Evolutionary conservation across 2,113 vertebrate species (phyloP).

Genomic region (Ursus arctos): DNA sequence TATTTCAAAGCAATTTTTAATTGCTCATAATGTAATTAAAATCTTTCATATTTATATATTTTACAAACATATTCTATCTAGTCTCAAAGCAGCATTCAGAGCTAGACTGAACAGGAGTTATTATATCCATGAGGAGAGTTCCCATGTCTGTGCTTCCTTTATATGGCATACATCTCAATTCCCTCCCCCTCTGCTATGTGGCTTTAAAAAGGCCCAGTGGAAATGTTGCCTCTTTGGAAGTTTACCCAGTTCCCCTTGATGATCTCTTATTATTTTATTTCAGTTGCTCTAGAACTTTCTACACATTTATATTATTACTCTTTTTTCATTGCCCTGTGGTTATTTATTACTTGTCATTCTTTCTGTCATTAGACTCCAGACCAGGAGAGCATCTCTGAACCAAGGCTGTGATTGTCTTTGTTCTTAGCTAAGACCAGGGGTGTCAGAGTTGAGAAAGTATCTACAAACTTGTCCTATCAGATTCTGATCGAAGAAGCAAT

Average conservation of each 20-base stretch:
- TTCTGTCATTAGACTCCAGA: neutral
- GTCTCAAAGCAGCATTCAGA: neutral
- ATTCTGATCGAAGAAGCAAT: neutral
- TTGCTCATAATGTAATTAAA: neutral
- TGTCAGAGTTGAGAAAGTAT: neutral
- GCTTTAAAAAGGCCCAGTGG: neutral
- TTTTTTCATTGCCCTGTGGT: neutral
- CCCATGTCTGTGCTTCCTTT: neutral
- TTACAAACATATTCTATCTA: neutral
- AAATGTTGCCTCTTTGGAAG: neutral
- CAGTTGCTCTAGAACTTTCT: neutral
- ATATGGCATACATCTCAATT: neutral
- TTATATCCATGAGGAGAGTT: neutral
- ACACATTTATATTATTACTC: neutral
- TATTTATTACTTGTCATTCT: neutral
- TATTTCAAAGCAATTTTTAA: constrained; percentile 47
- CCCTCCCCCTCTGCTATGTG: neutral
- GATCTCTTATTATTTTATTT: neutral
- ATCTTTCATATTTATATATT: neutral
- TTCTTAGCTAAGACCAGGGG: neutral
- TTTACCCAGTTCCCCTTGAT: neutral
- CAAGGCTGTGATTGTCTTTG: neutral
- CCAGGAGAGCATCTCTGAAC: neutral
- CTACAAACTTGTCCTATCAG: neutral
- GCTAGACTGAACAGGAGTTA: neutral